Evolutionary conservation across 1,140 invertebrate genomes (phyloP), one percentile per base, ranked within the genome.

Genomic region (Anoplophora glabripennis): DNA sequence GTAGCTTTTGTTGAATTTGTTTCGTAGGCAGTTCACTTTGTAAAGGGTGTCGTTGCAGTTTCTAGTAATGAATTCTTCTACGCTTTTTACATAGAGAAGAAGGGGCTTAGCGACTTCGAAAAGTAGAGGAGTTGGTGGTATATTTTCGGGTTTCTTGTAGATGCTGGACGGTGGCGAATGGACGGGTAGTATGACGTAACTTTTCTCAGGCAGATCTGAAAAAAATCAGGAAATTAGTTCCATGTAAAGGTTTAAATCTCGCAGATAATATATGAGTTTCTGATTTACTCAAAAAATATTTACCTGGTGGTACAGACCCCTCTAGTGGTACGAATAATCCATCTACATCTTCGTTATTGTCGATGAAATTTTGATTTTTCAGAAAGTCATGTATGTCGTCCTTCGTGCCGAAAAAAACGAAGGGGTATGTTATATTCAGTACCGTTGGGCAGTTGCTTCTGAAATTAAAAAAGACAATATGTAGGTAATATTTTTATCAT

Each of bases 1-100:
- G 57, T 53, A 64, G 11, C 21, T 21, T 18, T 51, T 44, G 12
- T 59, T 47, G 28, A 63, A 57, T 15, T 64, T 65, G 52, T 44
- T 67, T 44, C 60, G 63, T 1, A 73, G 36, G 48, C 72, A 73
- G 37, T 62, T 63, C 1, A 70, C 9, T 64, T 72, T 72, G 18
- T 66, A 59, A 8, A 40, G 42, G 3, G 71, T 72, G 36, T 69
- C 61, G 42, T 68, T 72, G 53, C 72, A 74, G 34, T 66, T 57
- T 33, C 60, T 42, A 14, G 17, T 40, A 3, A 71, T 14, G 38
- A 67, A 64, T 14, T 59, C 38, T 10, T 45, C 46, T 9, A 71
- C 34, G 17, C 63, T 53, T 17, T 64, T 18, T 1, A 57, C 60
- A 45, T 59, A 68, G n/a, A 51, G 63, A 40, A 69, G n/a, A 4